Evolutionary conservation across 2,888 invertebrate genomes (phyloP).

Genomic region (Lydus trimaculatus): DNA sequence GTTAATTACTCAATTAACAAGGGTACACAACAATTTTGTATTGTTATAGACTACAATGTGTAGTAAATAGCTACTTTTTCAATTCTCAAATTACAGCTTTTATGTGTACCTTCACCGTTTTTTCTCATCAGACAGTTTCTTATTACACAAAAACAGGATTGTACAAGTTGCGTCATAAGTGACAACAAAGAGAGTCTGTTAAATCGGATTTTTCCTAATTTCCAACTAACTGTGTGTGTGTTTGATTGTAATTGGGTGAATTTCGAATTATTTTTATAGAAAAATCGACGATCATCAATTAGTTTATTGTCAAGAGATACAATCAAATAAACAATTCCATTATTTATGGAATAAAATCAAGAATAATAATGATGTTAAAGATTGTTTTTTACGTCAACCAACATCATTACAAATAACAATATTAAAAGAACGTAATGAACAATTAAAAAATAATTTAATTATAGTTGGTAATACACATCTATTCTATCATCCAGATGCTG

Average conservation of each 20-base stretch:
- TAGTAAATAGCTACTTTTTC: no score
- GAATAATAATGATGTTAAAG: slow-evolving; percentile 63
- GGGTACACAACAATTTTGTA: no score
- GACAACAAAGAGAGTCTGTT: no score
- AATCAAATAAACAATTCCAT: slow-evolving; percentile 62
- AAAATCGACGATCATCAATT: slow-evolving; percentile 55
- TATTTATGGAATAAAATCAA: slow-evolving; percentile 67
- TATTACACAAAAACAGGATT: no score
- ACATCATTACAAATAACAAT: slow-evolving; percentile 69
- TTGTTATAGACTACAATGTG: no score
- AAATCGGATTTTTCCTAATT: slow-evolving; percentile 59
- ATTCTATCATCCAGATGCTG: slow-evolving; percentile 87
- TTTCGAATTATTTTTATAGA: slow-evolving; percentile 14
- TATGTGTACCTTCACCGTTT: no score
- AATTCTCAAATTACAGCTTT: no score
- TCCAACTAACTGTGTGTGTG: no score
- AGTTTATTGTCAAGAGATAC: slow-evolving; percentile 67
- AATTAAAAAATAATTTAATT: slow-evolving; percentile 59
- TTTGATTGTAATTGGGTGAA: no score
- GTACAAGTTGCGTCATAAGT: no score
- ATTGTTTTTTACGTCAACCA: slow-evolving; percentile 67
- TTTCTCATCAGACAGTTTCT: no score
- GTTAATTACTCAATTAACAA: no score
- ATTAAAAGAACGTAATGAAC: slow-evolving; percentile 62
- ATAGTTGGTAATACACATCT: slow-evolving; percentile 83